These are phyloP conservation scores for Epiperipatus broadwayi DNA, from an alignment of 2,888 invertebrate species.

Conservation along the genomic window DNA sequence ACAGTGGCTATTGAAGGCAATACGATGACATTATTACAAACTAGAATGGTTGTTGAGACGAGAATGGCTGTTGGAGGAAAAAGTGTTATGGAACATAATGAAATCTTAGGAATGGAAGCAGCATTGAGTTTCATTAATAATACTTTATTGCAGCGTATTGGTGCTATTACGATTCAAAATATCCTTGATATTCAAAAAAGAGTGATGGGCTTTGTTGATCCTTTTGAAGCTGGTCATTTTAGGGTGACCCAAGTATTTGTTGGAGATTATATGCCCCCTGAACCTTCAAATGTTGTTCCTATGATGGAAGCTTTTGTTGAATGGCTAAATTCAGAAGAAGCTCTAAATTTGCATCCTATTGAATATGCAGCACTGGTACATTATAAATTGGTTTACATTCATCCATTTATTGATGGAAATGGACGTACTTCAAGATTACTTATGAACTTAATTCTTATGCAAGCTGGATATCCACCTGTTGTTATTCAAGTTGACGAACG, in stretches of 20 bases:
- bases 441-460: slow-evolving; percentile 86
- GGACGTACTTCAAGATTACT: slow-evolving; percentile 81
- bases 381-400: slow-evolving; percentile 87
- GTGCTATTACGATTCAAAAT: slow-evolving; percentile 59
- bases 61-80: slow-evolving; percentile 57
- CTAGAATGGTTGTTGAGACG: slow-evolving; percentile 76
- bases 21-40: slow-evolving; percentile 79
- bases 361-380: slow-evolving; percentile 88
- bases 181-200: slow-evolving; percentile 77
- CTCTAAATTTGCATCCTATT: slow-evolving; percentile 66
- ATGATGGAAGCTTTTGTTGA: slow-evolving; percentile 72
- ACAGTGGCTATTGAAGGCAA: slow-evolving; percentile 95
- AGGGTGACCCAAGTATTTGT: slow-evolving; percentile 79
- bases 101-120: slow-evolving; percentile 69
- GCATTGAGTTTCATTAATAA: slow-evolving; percentile 73
- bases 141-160: slow-evolving; percentile 43
- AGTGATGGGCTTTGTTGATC: slow-evolving; percentile 85
- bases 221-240: slow-evolving; percentile 69
- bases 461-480: slow-evolving; percentile 37
- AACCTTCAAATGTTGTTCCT: slow-evolving; percentile 54
- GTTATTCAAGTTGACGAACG: slow-evolving; percentile 29
- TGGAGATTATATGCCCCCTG: slow-evolving; percentile 80
- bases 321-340: slow-evolving; percentile 72
- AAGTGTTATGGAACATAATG: slow-evolving; percentile 88
- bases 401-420: slow-evolving; percentile 92